A percentile compares a stretch with the other conserved stretches of the same genome.
Evolutionary conservation across 2,888 invertebrate genomes (phyloP).

Genomic region (Dynastes maya): DNA sequence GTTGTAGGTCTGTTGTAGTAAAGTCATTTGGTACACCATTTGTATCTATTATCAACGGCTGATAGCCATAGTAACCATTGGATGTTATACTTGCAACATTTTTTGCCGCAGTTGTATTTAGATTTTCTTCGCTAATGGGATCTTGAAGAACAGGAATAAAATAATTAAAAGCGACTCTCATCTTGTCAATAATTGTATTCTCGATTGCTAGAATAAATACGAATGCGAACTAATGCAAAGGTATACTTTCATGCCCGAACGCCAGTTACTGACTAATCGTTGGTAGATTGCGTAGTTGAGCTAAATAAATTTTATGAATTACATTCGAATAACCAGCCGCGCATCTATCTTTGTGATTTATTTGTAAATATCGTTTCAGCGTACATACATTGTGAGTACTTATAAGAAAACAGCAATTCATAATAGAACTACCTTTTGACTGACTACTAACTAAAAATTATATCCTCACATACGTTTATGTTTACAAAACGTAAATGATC

Average conservation of each 20-base stretch:
- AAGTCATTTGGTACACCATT: constrained; percentile 18
- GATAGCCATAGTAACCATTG: constrained; percentile 74
- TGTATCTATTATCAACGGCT: constrained; percentile 65
- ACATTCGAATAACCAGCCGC: constrained; percentile 16
- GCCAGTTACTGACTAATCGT: constrained; percentile 41
- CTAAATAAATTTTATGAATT: constrained; percentile 57
- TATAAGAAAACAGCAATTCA: no score
- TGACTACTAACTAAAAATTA: no score
- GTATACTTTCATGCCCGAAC: constrained; percentile 5
- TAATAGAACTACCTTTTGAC: no score
- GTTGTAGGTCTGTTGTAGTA: constrained; percentile 53
- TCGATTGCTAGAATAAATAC: constrained; percentile 26
- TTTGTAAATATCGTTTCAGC: constrained; percentile 3
- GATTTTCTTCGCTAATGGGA: constrained; percentile 54
- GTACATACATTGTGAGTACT: background rate
- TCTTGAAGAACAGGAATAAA: constrained; percentile 55
- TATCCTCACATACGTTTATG: no score
- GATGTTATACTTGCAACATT: constrained; percentile 71
- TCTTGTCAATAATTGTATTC: constrained; percentile 33
- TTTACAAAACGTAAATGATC: background rate
- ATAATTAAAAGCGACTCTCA: constrained; percentile 57
- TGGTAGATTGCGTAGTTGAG: constrained; percentile 55
- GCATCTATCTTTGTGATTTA: background rate
- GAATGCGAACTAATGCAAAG: constrained; percentile 15
- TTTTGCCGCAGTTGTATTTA: constrained; percentile 59